These are phyloP conservation scores for Pterocles orientalis DNA, from an alignment of 2,113 vertebrate genomes.

Conservation along the genomic window DNA sequence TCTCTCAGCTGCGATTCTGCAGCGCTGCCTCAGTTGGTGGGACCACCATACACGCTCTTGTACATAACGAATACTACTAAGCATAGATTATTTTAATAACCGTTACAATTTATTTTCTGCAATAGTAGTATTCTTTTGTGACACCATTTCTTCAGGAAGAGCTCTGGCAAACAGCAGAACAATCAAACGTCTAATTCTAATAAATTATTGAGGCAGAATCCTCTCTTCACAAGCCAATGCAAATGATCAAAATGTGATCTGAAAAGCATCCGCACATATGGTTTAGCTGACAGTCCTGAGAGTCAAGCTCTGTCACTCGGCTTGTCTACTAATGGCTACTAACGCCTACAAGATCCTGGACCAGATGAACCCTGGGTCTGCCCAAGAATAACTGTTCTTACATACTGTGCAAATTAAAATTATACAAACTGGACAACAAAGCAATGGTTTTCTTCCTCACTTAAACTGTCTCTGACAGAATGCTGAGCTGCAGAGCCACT, in stretches of 20 bases:
- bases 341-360: neutral
- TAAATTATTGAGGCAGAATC: neutral
- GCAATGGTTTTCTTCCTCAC: neutral
- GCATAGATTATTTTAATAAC: neutral
- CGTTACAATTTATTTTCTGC: neutral
- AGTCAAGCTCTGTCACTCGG: neutral
- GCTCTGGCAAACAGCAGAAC: neutral
- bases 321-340: neutral
- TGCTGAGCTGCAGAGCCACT: neutral
- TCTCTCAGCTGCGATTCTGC: neutral
- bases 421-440: neutral
- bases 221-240: neutral
- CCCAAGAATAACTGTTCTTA: neutral
- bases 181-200: neutral
- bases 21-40: neutral
- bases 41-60: neutral
- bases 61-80: neutral
- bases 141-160: neutral
- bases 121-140: neutral
- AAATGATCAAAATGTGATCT: neutral
- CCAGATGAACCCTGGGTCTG: neutral
- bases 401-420: neutral
- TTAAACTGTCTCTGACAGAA: neutral
- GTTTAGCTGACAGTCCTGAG: neutral
- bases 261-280: neutral